Conservation (phyloP, 2,797 vertebrate genomes). For the Hippopotamyrus pictus region DNA sequence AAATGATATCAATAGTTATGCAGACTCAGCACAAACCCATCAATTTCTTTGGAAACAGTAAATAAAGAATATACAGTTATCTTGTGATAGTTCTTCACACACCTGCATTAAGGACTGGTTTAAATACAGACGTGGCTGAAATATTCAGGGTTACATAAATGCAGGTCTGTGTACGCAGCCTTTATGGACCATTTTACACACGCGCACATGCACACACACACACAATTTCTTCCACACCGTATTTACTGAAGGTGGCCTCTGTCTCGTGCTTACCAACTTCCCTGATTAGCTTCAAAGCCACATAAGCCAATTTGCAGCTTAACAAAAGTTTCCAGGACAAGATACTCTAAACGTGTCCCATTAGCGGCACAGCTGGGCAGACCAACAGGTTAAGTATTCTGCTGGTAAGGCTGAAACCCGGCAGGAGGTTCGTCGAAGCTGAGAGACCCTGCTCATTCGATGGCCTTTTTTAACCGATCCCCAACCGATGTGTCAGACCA, state of each 20-base stretch:
- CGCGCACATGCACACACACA: not conserved
- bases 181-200: not conserved
- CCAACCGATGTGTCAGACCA: not conserved
- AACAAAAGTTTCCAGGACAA: not conserved
- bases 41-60: not conserved
- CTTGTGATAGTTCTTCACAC: not conserved
- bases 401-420: not conserved
- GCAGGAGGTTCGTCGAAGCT: not conserved
- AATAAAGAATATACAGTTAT: not conserved
- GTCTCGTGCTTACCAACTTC: not conserved
- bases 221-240: not conserved
- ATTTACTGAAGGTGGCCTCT: not conserved
- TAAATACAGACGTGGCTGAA: not conserved
- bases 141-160: not conserved
- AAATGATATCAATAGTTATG: not conserved
- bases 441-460: not conserved
- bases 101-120: not conserved
- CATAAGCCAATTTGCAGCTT: not conserved
- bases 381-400: not conserved
- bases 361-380: not conserved
- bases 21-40: not conserved
- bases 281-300: not conserved
- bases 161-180: not conserved
- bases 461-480: not conserved
- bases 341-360: not conserved